Evolutionary conservation across 1,140 invertebrate species (phyloP).

Genomic region (Drosophila pseudoobscura): DNA sequence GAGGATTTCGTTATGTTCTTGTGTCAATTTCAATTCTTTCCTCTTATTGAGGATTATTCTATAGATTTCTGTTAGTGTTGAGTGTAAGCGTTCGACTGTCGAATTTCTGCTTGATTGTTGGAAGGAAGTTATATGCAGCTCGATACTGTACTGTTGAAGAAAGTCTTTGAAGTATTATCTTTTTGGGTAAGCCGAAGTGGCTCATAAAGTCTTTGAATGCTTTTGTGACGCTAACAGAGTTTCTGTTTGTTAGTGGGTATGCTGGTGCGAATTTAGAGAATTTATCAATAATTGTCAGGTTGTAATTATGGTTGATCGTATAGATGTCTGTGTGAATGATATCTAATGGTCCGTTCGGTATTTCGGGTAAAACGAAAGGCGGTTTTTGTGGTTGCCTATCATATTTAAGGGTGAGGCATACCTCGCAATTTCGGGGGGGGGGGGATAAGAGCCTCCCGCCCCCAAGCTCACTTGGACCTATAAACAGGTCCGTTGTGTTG

Average conservation of each 20-base stretch:
- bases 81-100: conserved; percentile 11
- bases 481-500: no score
- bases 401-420: neutral
- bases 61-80: conserved; percentile 20
- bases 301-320: neutral
- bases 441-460: no score
- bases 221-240: neutral
- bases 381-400: conserved; percentile 7
- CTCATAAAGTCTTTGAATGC: no score
- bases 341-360: neutral
- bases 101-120: conserved; percentile 12
- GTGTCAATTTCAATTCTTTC: conserved; percentile 3
- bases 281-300: neutral
- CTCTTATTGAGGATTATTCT: conserved; percentile 9
- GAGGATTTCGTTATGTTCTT: conserved; percentile 15
- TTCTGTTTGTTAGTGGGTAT: no score
- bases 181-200: no score
- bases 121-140: neutral
- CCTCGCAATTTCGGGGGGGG: conserved; percentile 11
- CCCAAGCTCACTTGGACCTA: no score
- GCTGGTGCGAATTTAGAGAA: neutral
- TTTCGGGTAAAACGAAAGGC: neutral
- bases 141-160: no score
- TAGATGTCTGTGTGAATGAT: neutral
- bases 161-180: no score